Evolutionary conservation across 2,113 vertebrate genomes (phyloP), one percentile per base, ranked within the genome.

Genomic region (Neotoma lepida): DNA sequence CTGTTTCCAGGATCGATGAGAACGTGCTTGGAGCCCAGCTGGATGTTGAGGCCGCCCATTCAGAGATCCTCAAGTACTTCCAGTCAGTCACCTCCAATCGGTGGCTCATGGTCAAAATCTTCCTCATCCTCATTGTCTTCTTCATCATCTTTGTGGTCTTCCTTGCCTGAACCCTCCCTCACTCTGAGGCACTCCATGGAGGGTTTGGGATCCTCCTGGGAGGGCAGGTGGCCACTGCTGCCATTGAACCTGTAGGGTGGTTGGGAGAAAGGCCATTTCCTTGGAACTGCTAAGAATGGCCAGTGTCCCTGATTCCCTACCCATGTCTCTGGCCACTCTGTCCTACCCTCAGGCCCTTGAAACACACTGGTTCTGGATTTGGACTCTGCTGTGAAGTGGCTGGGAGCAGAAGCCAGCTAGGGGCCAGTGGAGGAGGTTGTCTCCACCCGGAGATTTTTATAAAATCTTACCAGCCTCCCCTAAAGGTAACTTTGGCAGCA

Each of bases 71-170:
- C 91, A 99, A 99, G 95, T 99, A 99, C 96, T 99, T 99, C 97
- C 99, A 99, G 98, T 99, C 99, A 0, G 99, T 99, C 90, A 99
- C 99, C 51, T 99, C 99, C 97, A 99, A 99, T 95, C 99, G 99
- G 95, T 99, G 99, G 99, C 98, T 99, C 80, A 99, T 99, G 99
- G 98, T 99, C 97, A 99, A 99, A 98, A 99, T 99, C 96, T 99
- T 99, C 98, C 99, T 99, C 44, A 99, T 99, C 97, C 99, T 99
- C 84, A 97, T 99, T 49, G 85, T 99, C 95, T 99, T 99, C 98
- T 99, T 99, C 98, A 99, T 99, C 97, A 98, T 99, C 97, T 99
- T 99, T 78, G 99, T 99, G 44, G 99, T 99, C 96, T 99, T 99
- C 98, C 98, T 99, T 10, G 99, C 99, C 92, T 99, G 98, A 99